Evolutionary conservation across 2,888 invertebrate species (phyloP).

Genomic region (Acleris holmiana): DNA sequence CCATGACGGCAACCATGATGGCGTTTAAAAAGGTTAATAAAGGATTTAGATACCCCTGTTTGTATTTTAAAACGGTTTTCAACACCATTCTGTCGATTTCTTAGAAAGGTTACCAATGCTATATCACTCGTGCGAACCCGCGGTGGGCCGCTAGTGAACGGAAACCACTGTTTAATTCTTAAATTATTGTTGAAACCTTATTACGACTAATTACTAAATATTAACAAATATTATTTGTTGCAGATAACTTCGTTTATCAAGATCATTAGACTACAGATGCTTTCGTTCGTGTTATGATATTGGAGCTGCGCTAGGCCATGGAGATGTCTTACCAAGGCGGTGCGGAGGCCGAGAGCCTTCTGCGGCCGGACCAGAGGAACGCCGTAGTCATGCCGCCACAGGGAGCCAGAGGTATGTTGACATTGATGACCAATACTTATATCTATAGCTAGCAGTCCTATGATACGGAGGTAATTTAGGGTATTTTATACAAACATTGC

Average conservation of each 20-base stretch:
- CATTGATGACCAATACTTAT: conserved; percentile 42
- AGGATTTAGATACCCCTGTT: no score
- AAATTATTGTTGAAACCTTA: no score
- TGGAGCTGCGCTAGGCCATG: conserved; percentile 59
- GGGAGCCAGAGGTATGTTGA: conserved; percentile 62
- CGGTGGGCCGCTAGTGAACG: no score
- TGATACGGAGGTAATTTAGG: no score
- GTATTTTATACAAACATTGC: no score
- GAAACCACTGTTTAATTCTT: neutral
- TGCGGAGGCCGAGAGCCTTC: conserved; percentile 77
- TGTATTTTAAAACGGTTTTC: no score
- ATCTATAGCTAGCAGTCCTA: neutral
- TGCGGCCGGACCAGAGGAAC: conserved; percentile 68
- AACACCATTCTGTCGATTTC: no score
- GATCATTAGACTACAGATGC: conserved; percentile 59
- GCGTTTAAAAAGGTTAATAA: no score
- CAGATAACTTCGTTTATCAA: conserved; percentile 30
- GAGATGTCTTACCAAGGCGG: conserved; percentile 77
- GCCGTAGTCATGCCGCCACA: conserved; percentile 65
- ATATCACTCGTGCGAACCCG: no score
- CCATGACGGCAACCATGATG: no score
- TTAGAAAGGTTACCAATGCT: no score
- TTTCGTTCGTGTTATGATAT: conserved; percentile 71
- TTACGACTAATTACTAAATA: neutral
- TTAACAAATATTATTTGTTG: conserved; percentile 15